Base-by-base conservation (phyloP, 2,888 invertebrate species). In the Sipha maydis region DNA sequence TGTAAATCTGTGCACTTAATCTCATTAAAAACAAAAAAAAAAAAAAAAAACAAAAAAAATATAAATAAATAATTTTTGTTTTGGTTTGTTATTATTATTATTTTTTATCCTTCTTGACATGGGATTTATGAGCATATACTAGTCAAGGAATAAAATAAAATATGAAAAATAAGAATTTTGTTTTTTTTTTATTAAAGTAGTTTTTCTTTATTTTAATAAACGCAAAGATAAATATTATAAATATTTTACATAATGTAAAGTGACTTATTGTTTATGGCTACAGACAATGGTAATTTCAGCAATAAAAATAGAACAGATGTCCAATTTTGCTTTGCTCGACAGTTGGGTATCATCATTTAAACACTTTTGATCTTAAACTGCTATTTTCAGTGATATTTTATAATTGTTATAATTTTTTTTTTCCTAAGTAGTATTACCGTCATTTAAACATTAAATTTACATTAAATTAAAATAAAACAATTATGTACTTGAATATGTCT, bases 51-150 rank as follows among this genome's bases (percentile, higher is more conserved):
- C 28, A 28, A 1, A 1, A 28, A 69, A 71, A 28, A 31, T 71
- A 71, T 28, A 28, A 71, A 5, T 9, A 14, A 17, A 71, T 28
- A 28, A 71, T 31, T 2, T 71, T 71, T 31, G 71, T 71, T 78
- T 76, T 76, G 41, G 34, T 76, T 76, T 76, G 25, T 76, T 80
- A 38, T 80, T 80, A 54, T 28, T 77, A 77, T 34, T 48, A 41
- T 48, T 78, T 54, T 78, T 78, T 31, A 78, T 31, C 48, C 31
- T 21, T 69, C 34, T 8, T 67, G 79, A 67, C 61, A 28, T 48
- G 38, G 38, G 41, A 82, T 82, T 82, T 69, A 69, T 69, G 80
- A 25, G 67, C 9, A 31, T 69, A 71, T 69, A 71, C 38, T 41
- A 48, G 28, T 82, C 19, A 25, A 4, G 7, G 34, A 34, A 79